Evolutionary conservation across 2,888 invertebrate genomes (phyloP).

Genomic region (Erebia epiphron): DNA sequence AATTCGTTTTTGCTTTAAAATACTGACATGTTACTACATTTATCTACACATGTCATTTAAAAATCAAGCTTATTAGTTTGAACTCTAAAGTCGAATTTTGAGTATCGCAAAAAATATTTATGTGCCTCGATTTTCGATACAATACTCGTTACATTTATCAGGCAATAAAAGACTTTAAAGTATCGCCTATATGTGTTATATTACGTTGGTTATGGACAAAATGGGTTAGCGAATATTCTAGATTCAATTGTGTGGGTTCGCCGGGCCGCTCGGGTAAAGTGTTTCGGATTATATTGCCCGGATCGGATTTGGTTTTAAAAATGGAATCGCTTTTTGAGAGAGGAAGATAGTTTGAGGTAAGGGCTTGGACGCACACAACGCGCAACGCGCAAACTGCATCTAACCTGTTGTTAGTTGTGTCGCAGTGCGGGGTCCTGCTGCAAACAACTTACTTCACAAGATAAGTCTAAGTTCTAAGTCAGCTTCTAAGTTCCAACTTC

Average conservation of each 20-base stretch:
- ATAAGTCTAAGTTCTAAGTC: too few species aligned
- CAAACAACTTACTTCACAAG: too few species aligned
- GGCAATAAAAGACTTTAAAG: neutral
- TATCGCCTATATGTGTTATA: neutral
- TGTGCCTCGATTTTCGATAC: constrained; percentile 25
- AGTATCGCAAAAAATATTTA: neutral
- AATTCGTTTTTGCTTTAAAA: constrained; percentile 18
- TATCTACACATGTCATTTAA: neutral
- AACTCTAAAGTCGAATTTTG: neutral
- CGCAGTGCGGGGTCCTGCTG: too few species aligned
- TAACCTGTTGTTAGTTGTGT: too few species aligned
- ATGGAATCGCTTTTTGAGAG: constrained; percentile 10
- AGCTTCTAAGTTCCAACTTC: too few species aligned
- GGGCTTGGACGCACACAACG: too few species aligned
- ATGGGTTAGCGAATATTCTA: constrained; percentile 30
- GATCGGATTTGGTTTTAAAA: constrained; percentile 21
- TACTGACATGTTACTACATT: constrained; percentile 16
- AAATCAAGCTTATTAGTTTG: neutral
- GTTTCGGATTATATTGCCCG: constrained; percentile 38
- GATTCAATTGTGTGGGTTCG: constrained; percentile 48
- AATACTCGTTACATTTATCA: constrained; percentile 11
- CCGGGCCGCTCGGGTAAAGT: constrained; percentile 43
- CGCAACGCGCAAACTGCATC: too few species aligned
- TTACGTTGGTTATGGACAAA: neutral
- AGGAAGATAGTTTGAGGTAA: neutral